Evolutionary conservation across 2,113 vertebrate species (phyloP), one percentile per base, ranked within the genome.

Genomic region (Festucalex cinctus): DNA sequence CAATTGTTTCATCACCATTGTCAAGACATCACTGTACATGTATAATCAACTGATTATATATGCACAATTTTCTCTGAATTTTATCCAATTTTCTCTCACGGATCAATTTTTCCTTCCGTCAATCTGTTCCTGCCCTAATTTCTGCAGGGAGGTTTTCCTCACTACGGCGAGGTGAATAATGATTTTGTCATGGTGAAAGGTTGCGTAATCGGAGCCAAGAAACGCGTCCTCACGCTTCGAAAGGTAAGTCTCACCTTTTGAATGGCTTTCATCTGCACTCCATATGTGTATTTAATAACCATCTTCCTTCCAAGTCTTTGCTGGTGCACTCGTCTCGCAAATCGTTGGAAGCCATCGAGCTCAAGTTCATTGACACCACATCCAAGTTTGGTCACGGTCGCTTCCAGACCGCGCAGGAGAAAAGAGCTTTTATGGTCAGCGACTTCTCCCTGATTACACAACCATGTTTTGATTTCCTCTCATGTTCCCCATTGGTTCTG

Each of bases 341-440:
- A 24, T 93, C 95, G 28, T 81, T 85, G 86, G 97, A 98, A 86
- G 88, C 91, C 90, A 95, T 98, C 1, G 96, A 95, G 73, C 88
- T 99, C 54, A 98, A 98, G 81, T 98, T 98, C 82, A 98, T 99
- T 17, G 96, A 99, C 83, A 98, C 97, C 63, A 98, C 97, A 4
- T 98, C 96, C 83, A 98, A 98, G 70, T 98, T 98, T 57, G 96
- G 97, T 54, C 93, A 98, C 1, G 97, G 96, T 4, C 93, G 94
- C 71, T 98, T 99, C 96, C 97, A 98, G 92, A 99, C 97, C 0
- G 85, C 92, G 58, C 95, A 97, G 65, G 97, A 99, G 86, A 99
- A 98, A 89, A 97, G 95, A 68, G 94, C 93, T 0, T 99, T 98
- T 78, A 96, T 98, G 96, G 97, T 98, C 48, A 22, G 20, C 1